Conservation (phyloP, 2,113 vertebrate genomes). For the Crotophaga sulcirostris region DNA sequence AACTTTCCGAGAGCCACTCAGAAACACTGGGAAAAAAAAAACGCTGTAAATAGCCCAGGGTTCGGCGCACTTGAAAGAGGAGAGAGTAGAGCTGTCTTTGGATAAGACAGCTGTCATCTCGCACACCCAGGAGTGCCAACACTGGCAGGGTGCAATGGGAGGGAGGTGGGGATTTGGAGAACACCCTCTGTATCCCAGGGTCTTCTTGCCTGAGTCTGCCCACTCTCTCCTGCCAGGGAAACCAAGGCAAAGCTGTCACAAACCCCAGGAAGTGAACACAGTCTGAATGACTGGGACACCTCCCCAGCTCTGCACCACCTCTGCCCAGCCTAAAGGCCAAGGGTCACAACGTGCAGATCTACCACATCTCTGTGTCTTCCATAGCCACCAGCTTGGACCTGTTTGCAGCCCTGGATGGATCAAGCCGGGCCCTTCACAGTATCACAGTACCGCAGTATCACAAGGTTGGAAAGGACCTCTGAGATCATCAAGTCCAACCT, state of each 20-base stretch:
- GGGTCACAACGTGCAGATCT: rapidly evolving
- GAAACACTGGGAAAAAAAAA: background rate
- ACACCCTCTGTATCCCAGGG: background rate
- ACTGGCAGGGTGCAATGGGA: background rate
- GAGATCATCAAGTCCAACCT: too few species aligned
- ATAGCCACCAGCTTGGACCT: background rate
- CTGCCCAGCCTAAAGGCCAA: background rate
- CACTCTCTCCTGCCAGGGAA: background rate
- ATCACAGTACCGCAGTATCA: too few species aligned
- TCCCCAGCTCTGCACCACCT: background rate
- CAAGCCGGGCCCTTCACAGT: background rate
- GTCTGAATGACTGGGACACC: background rate
- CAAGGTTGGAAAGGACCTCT: too few species aligned
- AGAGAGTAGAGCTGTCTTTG: background rate
- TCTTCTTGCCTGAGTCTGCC: background rate
- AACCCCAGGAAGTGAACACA: background rate
- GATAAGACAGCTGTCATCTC: background rate
- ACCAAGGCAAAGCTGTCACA: background rate
- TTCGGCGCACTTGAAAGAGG: background rate
- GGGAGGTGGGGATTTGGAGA: background rate
- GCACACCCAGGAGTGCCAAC: rapidly evolving
- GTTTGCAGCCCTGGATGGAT: background rate
- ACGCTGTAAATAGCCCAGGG: background rate
- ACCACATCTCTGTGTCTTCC: background rate
- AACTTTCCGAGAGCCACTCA: background rate